These are phyloP conservation scores for Gonatopus flavifemur DNA, from an alignment of 1,140 invertebrate species.

Conservation along the genomic window DNA sequence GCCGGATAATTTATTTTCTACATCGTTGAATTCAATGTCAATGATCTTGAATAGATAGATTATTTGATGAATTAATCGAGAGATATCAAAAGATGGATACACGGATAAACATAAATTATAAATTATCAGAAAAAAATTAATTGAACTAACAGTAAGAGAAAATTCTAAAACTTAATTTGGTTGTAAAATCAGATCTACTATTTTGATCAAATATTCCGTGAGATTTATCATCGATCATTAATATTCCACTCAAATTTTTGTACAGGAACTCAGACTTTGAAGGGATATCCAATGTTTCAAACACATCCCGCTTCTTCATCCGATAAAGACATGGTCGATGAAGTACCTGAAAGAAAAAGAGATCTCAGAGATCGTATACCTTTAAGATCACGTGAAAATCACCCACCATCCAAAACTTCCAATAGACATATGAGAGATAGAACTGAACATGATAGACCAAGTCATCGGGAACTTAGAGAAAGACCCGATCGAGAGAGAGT, in stretches of 20 bases:
- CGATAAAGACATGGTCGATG: constrained; percentile 53
- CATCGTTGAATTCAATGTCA: too few relatives aligned
- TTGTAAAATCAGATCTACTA: too few relatives aligned
- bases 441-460: constrained; percentile 31
- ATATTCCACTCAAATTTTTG: too few relatives aligned
- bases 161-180: too few relatives aligned
- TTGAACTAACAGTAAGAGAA: too few relatives aligned
- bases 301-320: constrained; percentile 54
- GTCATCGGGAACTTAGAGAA: constrained; percentile 30
- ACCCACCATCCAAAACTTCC: constrained; percentile 44
- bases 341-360: constrained; percentile 42
- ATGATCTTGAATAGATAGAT: not conserved
- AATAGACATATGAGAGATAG: constrained; percentile 46
- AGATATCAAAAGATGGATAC: too few relatives aligned
- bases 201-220: too few relatives aligned
- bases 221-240: too few relatives aligned
- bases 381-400: constrained; percentile 51
- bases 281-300: constrained; percentile 58
- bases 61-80: too few relatives aligned
- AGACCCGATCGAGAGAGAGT: constrained; percentile 31
- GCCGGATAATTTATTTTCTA: too few relatives aligned
- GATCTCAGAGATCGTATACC: constrained; percentile 47
- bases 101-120: too few relatives aligned
- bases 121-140: too few relatives aligned
- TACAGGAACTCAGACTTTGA: constrained; percentile 54